Percentiles rank a stretch among this genome's conserved stretches.
Conservation (phyloP, 2,113 vertebrate species). For the Isurus oxyrinchus region DNA sequence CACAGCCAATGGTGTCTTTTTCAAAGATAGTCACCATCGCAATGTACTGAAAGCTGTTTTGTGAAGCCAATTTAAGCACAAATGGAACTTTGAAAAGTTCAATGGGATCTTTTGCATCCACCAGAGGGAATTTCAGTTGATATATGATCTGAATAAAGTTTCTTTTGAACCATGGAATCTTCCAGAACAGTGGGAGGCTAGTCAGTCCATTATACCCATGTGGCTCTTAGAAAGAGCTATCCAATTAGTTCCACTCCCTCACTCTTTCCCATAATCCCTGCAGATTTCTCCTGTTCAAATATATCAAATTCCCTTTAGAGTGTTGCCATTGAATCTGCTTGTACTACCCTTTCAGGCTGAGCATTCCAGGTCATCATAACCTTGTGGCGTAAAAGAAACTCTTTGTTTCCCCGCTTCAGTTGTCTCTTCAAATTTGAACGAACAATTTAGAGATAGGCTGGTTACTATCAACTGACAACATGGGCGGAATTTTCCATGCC, state of each 20-base stretch:
- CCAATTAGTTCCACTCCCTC: too few species aligned
- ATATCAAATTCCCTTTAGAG: neutral
- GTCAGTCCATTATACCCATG: too few species aligned
- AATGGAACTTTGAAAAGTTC: neutral
- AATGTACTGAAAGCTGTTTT: neutral
- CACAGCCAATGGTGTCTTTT: neutral
- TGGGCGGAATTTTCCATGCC: too few species aligned
- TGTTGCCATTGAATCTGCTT: neutral
- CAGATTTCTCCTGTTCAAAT: too few species aligned
- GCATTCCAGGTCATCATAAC: neutral
- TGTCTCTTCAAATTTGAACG: neutral
- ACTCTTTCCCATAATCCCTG: too few species aligned
- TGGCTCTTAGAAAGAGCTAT: too few species aligned
- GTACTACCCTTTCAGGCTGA: neutral
- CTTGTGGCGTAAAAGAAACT: neutral
- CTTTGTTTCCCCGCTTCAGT: neutral
- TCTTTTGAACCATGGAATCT: too few species aligned
- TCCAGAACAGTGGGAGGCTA: too few species aligned
- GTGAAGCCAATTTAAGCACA: neutral
- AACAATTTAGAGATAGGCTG: neutral
- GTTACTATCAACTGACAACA: neutral
- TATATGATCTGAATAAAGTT: neutral
- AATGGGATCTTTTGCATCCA: neutral
- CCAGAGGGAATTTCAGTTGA: neutral
- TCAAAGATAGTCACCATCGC: neutral